Conservation (phyloP, 2,888 invertebrate species). For the Eupelmus urozonus region DNA sequence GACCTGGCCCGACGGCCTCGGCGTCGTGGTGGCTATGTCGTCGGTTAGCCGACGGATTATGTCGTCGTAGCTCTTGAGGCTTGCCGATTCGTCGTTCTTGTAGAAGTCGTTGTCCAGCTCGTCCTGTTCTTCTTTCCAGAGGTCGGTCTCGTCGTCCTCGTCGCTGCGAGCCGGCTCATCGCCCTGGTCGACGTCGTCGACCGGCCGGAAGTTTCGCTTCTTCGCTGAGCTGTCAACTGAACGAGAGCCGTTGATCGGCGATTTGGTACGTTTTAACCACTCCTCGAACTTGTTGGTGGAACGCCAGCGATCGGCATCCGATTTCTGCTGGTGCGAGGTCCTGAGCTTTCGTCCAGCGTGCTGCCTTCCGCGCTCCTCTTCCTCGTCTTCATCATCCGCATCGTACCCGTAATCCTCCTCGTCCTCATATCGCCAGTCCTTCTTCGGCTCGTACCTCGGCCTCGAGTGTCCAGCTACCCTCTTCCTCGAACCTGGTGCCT, state of each 20-base stretch:
- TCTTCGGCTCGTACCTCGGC: constrained; percentile 30
- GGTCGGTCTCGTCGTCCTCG: constrained; percentile 60
- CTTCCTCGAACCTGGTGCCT: not conserved
- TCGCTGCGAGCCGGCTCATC: constrained; percentile 33
- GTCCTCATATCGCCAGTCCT: constrained; percentile 42
- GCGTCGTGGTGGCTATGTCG: constrained; percentile 61
- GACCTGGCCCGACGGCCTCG: constrained; percentile 56
- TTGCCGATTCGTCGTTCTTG: constrained; percentile 63
- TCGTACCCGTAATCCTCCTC: constrained; percentile 46
- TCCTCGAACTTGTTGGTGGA: constrained; percentile 45
- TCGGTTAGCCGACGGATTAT: constrained; percentile 72
- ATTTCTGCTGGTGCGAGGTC: too few species aligned
- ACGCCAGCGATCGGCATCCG: not conserved
- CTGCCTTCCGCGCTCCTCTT: constrained; percentile 25
- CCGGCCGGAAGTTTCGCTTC: constrained; percentile 14
- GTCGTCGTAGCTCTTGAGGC: constrained; percentile 72
- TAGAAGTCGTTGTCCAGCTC: constrained; percentile 69
- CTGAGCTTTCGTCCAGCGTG: not conserved
- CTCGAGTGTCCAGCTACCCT: constrained; percentile 17
- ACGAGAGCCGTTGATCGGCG: constrained; percentile 34
- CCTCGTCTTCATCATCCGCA: constrained; percentile 37
- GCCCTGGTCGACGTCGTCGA: constrained; percentile 57
- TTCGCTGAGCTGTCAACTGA: constrained; percentile 38
- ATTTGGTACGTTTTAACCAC: constrained; percentile 50
- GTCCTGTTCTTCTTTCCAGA: constrained; percentile 55